Evolutionary conservation across 1,140 invertebrate species (phyloP).

Genomic region (Drosophila lacteicornis): DNA sequence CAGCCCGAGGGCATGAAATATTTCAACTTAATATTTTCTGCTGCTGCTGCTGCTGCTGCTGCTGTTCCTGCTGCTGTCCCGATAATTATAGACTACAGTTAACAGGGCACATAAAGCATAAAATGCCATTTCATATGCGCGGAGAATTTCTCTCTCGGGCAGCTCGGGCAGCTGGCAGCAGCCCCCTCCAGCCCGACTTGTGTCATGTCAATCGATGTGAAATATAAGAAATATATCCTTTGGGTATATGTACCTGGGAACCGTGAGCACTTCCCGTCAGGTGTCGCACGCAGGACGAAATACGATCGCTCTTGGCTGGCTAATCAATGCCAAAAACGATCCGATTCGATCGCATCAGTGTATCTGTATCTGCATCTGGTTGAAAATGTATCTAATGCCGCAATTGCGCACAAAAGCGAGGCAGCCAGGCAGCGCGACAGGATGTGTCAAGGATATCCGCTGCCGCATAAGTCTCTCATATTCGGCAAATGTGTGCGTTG

Average conservation of each 20-base stretch:
- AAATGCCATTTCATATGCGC: slow-evolving; percentile 67
- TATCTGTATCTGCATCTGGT: slow-evolving; percentile 18
- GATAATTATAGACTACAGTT: slow-evolving; percentile 73
- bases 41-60: not conserved
- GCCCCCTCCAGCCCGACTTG: not conserved
- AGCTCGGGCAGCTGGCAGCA: slow-evolving; percentile 51
- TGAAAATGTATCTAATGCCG: slow-evolving; percentile 51
- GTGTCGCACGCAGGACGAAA: slow-evolving; percentile 56
- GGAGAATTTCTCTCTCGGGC: slow-evolving; percentile 9
- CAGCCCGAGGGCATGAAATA: slow-evolving; percentile 56
- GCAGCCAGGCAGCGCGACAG: slow-evolving; percentile 36
- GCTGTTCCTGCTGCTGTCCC: slow-evolving; percentile 31
- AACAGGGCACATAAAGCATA: slow-evolving; percentile 70
- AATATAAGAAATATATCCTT: slow-evolving; percentile 36
- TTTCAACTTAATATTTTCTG: slow-evolving; percentile 63
- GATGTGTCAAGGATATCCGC: slow-evolving; percentile 81
- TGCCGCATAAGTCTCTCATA: slow-evolving; percentile 61
- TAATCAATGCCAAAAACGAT: slow-evolving; percentile 62
- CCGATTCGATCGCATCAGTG: slow-evolving; percentile 39
- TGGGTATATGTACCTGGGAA: slow-evolving; percentile 5
- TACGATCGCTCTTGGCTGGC: slow-evolving; percentile 34
- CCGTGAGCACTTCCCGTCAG: slow-evolving; percentile 65
- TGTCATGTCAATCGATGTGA: slow-evolving; percentile 55
- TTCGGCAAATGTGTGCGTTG: slow-evolving; percentile 4
- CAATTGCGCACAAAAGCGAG: slow-evolving; percentile 47